Evolutionary conservation across 2,888 invertebrate genomes (phyloP), one percentile per base, ranked within the genome.

Genomic region (Gandaritis pyraliata): DNA sequence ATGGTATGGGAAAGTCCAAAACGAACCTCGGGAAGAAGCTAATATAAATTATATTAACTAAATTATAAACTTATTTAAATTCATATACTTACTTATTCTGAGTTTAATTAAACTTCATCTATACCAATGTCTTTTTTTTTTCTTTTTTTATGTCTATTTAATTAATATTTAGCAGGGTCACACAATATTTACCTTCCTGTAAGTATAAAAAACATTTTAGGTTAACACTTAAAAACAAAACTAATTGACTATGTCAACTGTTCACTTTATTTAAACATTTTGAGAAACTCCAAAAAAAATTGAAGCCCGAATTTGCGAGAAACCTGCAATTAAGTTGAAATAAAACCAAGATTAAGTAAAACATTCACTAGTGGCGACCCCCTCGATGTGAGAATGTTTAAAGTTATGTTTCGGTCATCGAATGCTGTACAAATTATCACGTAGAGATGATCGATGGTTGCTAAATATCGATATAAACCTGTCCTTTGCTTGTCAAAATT

Each of bases 331-430:
- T 66, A 55, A 63, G 48, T 16, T 57, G 33, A 63, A 58, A 51
- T 58, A 62, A 54, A 58, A 47, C 23, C 39, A 47, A 55, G 39
- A 52, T 63, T 36, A 56, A 51, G 55, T 59, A 52, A 61, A 63
- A 39, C 47, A 67, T 61, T 57, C 58, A 46, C 18, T 64, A 64
- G 58, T 54, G 55, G 33, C 46, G 66, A 61, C 68, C 65, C 52
- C 56, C 66, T 57, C 61, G 58, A 45, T 58, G 54, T 10, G 16
- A 13, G 61, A 60, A 62, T 55, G 23, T 47, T 55, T 13, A 45
- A 39, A 16, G 29, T 52, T 49, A 57, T 57, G 57, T 61, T 59
- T 58, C 61, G 48, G 39, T 61, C 49, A 45, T 57, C 48, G 52
- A 59, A 51, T 45, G 38, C 52, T 33, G 36, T 59, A 58, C 62